Conservation (phyloP, 2,888 invertebrate species). For the Temnothorax rugatulus region DNA sequence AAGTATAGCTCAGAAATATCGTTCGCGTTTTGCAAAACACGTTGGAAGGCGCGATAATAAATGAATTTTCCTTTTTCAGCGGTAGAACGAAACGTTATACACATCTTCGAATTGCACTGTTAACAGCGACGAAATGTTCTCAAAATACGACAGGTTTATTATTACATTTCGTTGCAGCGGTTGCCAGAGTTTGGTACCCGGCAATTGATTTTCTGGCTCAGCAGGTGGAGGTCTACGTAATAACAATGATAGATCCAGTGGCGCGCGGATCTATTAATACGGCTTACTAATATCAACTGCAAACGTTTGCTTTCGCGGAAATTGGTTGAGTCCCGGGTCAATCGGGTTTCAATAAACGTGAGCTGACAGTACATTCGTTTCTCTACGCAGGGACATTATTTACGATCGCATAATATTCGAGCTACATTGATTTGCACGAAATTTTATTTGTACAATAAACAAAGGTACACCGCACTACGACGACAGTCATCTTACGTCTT, state of each 20-base stretch:
- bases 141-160: slow-evolving; percentile 43
- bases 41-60: not conserved
- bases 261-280: slow-evolving; percentile 34
- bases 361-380: not conserved
- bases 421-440: not conserved
- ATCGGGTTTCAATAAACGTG: slow-evolving; percentile 9
- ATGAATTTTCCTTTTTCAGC: slow-evolving; percentile 20
- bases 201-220: slow-evolving; percentile 39
- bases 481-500: not conserved
- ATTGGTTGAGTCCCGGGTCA: not conserved
- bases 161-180: slow-evolving; percentile 29
- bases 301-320: slow-evolving; percentile 3
- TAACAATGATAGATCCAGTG: slow-evolving; percentile 47
- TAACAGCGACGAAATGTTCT: slow-evolving; percentile 19
- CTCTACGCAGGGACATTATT: not conserved
- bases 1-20: slow-evolving; percentile 8
- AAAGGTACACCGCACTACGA: not conserved
- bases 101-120: not conserved
- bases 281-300: slow-evolving; percentile 32
- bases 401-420: not conserved
- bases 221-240: slow-evolving; percentile 48
- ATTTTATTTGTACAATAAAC: slow-evolving; percentile 29
- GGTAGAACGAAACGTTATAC: not conserved
- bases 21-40: not conserved
- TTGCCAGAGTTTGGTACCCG: slow-evolving; percentile 34